These are phyloP conservation scores for Drosophila kepulauana DNA, from an alignment of 1,140 invertebrate genomes.

Conservation along the genomic window DNA sequence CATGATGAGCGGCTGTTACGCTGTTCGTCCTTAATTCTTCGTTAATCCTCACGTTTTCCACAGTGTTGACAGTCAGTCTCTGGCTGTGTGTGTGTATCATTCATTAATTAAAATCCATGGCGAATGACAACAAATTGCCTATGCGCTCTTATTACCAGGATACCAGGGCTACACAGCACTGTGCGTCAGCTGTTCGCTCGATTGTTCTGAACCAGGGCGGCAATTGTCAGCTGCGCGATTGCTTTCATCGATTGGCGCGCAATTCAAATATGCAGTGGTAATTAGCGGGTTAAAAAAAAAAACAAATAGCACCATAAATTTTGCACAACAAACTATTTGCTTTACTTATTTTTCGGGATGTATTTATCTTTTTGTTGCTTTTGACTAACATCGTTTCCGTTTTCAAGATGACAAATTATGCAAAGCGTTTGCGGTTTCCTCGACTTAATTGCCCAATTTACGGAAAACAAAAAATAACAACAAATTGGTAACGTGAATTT, in stretches of 20 bases:
- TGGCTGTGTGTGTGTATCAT: not conserved
- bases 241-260: slow-evolving; percentile 7
- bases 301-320: not conserved
- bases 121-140: not conserved
- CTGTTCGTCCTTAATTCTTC: not conserved
- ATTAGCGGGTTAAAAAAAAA: not conserved
- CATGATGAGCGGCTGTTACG: slow-evolving; percentile 12
- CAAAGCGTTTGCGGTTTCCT: no score
- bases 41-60: not conserved
- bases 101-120: not conserved
- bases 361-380: not conserved
- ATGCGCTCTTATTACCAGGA: slow-evolving; percentile 29
- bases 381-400: slow-evolving; percentile 1
- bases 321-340: slow-evolving; percentile 4
- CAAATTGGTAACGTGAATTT: not conserved
- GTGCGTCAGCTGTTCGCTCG: slow-evolving; percentile 25
- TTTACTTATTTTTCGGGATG: not conserved
- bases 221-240: not conserved
- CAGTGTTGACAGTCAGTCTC: not conserved
- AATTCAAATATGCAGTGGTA: slow-evolving; percentile 7
- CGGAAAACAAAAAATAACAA: not conserved
- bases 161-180: slow-evolving; percentile 44
- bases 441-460: no score
- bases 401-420: no score
- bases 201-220: slow-evolving; percentile 25